Base-by-base conservation (phyloP, 2,888 invertebrate genomes). In the Calameuta pallipes region DNA sequence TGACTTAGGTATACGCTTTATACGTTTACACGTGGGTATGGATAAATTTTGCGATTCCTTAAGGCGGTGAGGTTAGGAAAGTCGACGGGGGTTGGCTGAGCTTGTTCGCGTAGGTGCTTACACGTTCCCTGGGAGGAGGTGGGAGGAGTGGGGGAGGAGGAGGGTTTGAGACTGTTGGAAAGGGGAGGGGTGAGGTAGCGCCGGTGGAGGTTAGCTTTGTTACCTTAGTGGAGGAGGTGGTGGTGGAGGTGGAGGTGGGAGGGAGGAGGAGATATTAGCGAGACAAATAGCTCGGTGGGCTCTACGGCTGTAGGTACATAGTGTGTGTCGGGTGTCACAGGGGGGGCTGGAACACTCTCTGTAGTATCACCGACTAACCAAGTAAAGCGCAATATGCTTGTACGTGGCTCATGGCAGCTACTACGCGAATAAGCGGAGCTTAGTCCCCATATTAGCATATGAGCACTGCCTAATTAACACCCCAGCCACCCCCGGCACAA, bases 381-480 rank as follows among this genome's bases (percentile, higher is more conserved):
- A 84, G 84, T 80, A 82, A 83, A 79, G 81, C 83, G 83, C 84
- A 83, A 83, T 88, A 88, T 86, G 88, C 88, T 89, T 89, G 90
- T 90, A 89, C 87, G 86, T 85, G 87, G 88, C 87, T 90, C 89
- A 85, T 84, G 85, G 85, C 86, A 87, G 87, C 87, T 84, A 87
- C 88, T 87, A 86, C 84, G 87, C 86, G 88, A 89, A 89, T 90
- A 90, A 90, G 89, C 89, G 88, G 86, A 88, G 90, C 90, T 90
- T 90, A 90, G 90, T 87, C 85, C 87, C 82, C 87, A 87, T 89
- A 91, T 91, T 91, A 90, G 90, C 90, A 90, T 90, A 90, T 89
- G 90, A 90, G 90, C 89, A 84, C 86, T 85, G 89, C 89, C 90
- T 91, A 90, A 91, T 91, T 91, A 91, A 90, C 89, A 88, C 87